These are phyloP conservation scores for Rhingia campestris DNA, from an alignment of 2,888 invertebrate species.

Conservation along the genomic window DNA sequence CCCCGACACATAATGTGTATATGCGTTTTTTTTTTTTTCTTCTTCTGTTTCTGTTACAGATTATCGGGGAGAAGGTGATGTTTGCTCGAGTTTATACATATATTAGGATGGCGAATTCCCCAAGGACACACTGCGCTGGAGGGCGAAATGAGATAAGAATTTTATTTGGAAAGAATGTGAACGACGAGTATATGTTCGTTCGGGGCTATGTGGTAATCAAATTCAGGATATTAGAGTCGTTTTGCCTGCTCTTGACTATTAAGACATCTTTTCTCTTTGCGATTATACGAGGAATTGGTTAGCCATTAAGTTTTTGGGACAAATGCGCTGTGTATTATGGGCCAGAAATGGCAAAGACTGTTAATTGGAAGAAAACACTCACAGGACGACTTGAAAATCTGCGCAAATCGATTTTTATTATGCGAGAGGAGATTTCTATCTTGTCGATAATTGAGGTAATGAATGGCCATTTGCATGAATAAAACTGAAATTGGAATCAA, in stretches of 20 bases:
- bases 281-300: conserved; percentile 62
- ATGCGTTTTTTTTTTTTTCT: not conserved
- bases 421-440: conserved; percentile 37
- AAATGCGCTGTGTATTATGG: not conserved
- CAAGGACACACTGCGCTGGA: conserved; percentile 39
- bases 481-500: conserved; percentile 9
- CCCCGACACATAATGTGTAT: not conserved
- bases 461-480: conserved; percentile 43
- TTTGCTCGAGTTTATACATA: conserved; percentile 49
- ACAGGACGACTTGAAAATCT: conserved; percentile 17
- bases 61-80: conserved; percentile 29
- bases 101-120: conserved; percentile 45
- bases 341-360: not conserved
- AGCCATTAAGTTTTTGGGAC: conserved; percentile 50
- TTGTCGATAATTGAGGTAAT: conserved; percentile 51
- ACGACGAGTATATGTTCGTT: not conserved
- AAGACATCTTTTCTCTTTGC: conserved; percentile 37
- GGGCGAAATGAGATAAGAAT: conserved; percentile 39
- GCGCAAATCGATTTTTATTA: conserved; percentile 18
- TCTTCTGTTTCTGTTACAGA: conserved; percentile 5
- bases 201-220: conserved; percentile 47
- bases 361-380: conserved; percentile 40
- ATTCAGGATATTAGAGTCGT: conserved; percentile 60
- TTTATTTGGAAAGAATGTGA: conserved; percentile 10
- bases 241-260: conserved; percentile 55